phyloP scores from a whole-genome alignment of 2,113 vertebrate species.

The Ammodramus savannarum region DNA sequence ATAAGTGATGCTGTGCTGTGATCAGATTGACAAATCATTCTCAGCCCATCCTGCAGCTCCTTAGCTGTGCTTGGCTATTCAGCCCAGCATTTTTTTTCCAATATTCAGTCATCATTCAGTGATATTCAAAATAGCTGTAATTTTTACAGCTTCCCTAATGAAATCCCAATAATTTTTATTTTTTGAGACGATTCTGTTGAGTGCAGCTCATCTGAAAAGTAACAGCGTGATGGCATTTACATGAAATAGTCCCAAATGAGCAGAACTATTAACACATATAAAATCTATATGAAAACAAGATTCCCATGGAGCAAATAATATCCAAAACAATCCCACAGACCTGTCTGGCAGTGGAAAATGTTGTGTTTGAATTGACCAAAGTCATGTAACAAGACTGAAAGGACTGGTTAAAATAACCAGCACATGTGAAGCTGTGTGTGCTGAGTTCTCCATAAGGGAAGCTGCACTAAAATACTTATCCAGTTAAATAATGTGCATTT shows the following conservation, averaged over 20 bases:
- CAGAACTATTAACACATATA: background rate
- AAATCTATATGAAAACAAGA: background rate
- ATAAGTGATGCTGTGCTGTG: background rate
- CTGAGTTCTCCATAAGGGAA: background rate
- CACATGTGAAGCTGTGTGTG: background rate
- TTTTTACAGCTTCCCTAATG: background rate
- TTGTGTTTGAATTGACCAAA: background rate
- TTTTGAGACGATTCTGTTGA: background rate
- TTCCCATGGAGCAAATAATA: background rate
- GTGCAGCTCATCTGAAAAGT: background rate
- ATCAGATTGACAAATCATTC: background rate
- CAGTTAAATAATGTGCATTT: background rate
- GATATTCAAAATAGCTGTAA: background rate
- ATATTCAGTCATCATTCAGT: background rate
- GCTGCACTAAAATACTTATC: background rate
- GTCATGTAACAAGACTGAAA: background rate
- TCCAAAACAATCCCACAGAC: background rate
- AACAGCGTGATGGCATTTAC: background rate
- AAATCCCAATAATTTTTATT: background rate
- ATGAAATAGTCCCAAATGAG: background rate
- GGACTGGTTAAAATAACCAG: background rate
- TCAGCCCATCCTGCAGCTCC: background rate
- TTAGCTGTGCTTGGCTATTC: background rate
- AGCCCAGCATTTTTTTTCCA: background rate
- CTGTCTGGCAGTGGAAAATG: background rate